Conservation (phyloP, 2,113 vertebrate genomes). For the Apodemus sylvaticus region DNA sequence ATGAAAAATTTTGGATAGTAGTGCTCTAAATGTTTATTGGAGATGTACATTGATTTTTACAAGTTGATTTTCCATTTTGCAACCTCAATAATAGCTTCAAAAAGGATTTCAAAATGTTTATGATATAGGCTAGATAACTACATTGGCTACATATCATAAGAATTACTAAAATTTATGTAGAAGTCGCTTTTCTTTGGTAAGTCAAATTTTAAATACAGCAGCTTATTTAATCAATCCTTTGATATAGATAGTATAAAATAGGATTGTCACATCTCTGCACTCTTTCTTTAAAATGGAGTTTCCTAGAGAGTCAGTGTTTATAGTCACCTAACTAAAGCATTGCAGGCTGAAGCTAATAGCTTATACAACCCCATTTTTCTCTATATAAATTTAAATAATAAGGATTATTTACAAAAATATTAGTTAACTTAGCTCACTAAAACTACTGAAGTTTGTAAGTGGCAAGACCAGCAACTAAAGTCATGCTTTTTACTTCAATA, state of each 20-base stretch:
- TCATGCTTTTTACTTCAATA: neutral
- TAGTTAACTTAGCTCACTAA: neutral
- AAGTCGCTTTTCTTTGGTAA: neutral
- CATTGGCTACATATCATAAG: neutral
- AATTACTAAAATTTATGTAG: neutral
- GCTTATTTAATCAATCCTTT: neutral
- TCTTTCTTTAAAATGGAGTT: neutral
- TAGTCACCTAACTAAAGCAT: neutral
- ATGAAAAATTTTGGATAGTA: neutral
- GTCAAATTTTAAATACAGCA: neutral
- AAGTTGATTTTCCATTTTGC: slow-evolving; percentile 23
- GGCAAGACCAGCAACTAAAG: neutral
- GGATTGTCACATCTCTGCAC: neutral
- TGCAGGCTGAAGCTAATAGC: neutral
- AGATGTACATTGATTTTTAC: slow-evolving; percentile 45
- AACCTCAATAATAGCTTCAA: neutral
- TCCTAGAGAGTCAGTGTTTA: neutral
- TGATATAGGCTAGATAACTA: neutral
- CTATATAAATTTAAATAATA: neutral
- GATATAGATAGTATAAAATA: neutral
- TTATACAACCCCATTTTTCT: neutral
- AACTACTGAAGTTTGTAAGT: neutral
- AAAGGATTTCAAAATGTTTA: neutral
- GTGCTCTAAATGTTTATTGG: neutral
- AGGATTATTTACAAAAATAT: neutral